A percentile compares a stretch with the other conserved stretches of the same genome.
Evolutionary conservation across 1,140 invertebrate genomes (phyloP).

Genomic region (Oryzaephilus surinamensis): DNA sequence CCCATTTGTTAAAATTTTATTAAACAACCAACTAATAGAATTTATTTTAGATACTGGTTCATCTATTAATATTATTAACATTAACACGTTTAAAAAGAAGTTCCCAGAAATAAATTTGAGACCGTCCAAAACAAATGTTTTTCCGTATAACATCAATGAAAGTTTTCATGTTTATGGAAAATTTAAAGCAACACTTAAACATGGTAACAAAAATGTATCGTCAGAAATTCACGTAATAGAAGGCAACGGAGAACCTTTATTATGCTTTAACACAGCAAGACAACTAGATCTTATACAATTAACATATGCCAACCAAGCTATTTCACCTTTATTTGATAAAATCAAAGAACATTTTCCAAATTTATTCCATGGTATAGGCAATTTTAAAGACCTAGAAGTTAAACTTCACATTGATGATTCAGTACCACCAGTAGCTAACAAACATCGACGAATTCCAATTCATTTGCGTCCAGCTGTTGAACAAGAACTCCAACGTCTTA

Average conservation of each 20-base stretch:
- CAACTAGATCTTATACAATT: too few relatives aligned
- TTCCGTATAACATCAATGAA: neutral
- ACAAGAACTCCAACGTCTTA: constrained; percentile 4
- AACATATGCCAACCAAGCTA: too few relatives aligned
- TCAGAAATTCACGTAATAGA: too few relatives aligned
- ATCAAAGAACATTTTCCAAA: neutral
- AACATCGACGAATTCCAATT: constrained; percentile 6
- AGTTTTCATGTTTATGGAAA: neutral
- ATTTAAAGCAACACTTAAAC: neutral
- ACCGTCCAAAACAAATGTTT: neutral
- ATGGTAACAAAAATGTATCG: too few relatives aligned
- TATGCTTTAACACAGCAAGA: too few relatives aligned
- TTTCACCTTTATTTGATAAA: too few relatives aligned
- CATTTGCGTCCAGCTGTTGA: constrained; percentile 3
- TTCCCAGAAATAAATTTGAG: neutral
- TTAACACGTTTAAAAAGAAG: neutral
- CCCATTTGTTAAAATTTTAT: neutral
- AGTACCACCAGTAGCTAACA: constrained; percentile 1
- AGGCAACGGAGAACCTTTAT: too few relatives aligned
- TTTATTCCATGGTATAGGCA: neutral
- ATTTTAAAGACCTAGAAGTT: neutral
- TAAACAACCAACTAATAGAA: neutral
- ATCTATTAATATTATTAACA: neutral
- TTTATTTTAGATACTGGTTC: constrained; percentile 1
- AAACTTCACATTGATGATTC: constrained; percentile 1